Evolutionary conservation across 37 sponge, comb jelly and placozoan genomes (phyloP).

Genomic region (Chondrilla cf. caribensis): DNA sequence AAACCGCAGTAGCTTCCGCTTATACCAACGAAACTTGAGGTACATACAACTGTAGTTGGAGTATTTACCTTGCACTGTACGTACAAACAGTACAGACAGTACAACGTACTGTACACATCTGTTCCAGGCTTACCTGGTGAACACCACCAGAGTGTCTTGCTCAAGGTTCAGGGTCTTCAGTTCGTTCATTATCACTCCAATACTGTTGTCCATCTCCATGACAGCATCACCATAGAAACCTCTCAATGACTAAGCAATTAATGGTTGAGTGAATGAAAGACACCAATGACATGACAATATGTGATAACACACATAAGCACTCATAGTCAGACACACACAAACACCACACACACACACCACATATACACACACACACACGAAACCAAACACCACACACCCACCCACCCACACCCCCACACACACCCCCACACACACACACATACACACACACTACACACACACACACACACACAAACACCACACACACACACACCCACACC

Average conservation of each 20-base stretch:
- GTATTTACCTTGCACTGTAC: no score
- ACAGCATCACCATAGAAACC: conserved; percentile 38
- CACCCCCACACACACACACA: no score
- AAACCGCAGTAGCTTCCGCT: no score
- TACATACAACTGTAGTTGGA: no score
- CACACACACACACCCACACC: no score
- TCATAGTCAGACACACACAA: neutral
- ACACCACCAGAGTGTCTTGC: conserved; percentile 32
- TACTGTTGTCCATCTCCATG: conserved; percentile 30
- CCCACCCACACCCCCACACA: no score
- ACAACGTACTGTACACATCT: no score
- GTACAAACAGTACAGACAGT: no score
- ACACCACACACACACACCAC: conserved; percentile 29
- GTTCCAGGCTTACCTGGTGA: conserved; percentile 46
- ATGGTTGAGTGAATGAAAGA: neutral
- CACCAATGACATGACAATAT: neutral
- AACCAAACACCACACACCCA: no score
- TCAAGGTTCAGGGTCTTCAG: conserved; percentile 15
- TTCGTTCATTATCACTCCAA: conserved; percentile 33
- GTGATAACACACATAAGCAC: conserved; percentile 13
- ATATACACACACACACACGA: conserved; percentile 29
- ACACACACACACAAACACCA: conserved; percentile 17
- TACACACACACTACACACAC: conserved; percentile 33
- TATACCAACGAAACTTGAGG: no score
- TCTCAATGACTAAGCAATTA: conserved; percentile 11